Conservation (phyloP, 2,113 vertebrate species). For the Prunella himalayana region DNA sequence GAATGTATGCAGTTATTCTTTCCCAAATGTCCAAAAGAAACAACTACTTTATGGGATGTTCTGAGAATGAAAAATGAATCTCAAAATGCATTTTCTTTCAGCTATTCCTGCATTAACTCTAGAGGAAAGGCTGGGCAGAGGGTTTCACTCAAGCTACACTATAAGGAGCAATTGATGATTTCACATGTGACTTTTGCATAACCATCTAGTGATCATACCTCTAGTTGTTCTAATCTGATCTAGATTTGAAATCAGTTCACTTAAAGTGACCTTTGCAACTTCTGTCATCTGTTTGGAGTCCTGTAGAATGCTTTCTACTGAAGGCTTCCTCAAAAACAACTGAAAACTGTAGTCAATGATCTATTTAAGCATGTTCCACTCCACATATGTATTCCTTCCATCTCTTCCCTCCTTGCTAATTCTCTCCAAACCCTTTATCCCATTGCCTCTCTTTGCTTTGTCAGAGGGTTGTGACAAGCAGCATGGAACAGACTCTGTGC, state of each 20-base stretch:
- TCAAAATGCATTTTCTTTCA: not conserved
- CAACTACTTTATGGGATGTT: not conserved
- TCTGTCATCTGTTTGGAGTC: not conserved
- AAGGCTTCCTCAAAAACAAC: not conserved
- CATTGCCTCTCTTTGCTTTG: not conserved
- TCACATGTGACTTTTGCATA: not conserved
- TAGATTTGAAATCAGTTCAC: not conserved
- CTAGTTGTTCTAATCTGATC: not conserved
- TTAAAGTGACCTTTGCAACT: not conserved
- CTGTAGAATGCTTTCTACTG: not conserved
- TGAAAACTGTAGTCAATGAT: accelerated
- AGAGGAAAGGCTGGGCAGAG: not conserved
- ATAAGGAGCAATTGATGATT: not conserved
- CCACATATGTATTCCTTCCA: not conserved
- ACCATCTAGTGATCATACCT: not conserved
- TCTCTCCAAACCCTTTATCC: not conserved
- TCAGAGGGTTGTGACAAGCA: not conserved
- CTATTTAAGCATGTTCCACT: not conserved
- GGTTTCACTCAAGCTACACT: not conserved
- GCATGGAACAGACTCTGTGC: not conserved
- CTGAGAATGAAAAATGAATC: not conserved
- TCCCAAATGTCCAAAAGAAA: not conserved
- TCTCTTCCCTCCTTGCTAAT: not conserved
- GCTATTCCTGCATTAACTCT: not conserved
- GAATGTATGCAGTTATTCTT: not conserved